Conservation (phyloP, 2,888 invertebrate genomes). For the Macrostomum cliftonense region DNA sequence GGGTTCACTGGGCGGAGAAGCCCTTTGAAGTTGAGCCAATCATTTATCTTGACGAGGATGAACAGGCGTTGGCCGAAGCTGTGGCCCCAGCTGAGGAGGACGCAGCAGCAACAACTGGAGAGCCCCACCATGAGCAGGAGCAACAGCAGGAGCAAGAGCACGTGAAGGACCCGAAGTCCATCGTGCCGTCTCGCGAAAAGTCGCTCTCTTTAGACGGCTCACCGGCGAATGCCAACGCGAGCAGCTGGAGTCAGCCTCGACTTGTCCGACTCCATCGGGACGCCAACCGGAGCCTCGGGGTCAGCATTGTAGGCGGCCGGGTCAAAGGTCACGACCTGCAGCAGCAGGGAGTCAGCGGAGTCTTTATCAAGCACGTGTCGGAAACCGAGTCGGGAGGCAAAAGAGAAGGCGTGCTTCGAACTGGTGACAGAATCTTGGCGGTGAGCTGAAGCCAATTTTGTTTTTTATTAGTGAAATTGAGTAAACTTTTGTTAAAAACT, state of each 20-base stretch:
- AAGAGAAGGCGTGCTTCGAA: constrained; percentile 59
- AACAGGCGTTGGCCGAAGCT: no score
- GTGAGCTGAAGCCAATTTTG: constrained; percentile 29
- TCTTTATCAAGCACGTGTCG: constrained; percentile 89
- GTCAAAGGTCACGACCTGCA: constrained; percentile 39
- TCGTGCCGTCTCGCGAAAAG: constrained; percentile 18
- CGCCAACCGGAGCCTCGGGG: constrained; percentile 64
- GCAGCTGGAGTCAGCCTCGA: constrained; percentile 60
- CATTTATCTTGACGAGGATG: no score
- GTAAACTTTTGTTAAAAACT: no score
- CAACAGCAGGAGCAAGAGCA: neutral
- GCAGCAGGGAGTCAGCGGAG: constrained; percentile 44
- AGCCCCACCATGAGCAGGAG: neutral
- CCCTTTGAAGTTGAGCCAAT: no score
- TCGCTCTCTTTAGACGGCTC: constrained; percentile 18
- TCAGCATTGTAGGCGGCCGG: constrained; percentile 89
- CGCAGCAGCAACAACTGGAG: neutral
- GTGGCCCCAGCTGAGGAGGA: neutral
- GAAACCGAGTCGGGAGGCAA: constrained; percentile 86
- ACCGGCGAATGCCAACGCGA: constrained; percentile 22
- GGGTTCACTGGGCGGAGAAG: no score
- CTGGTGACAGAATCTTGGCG: constrained; percentile 68
- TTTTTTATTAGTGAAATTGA: no score
- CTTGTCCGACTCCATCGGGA: constrained; percentile 54
- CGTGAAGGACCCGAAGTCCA: no score